Percentiles rank a stretch among this genome's conserved stretches.
Evolutionary conservation across 2,797 vertebrate species (phyloP).

Genomic region (Sphaeramia orbicularis): DNA sequence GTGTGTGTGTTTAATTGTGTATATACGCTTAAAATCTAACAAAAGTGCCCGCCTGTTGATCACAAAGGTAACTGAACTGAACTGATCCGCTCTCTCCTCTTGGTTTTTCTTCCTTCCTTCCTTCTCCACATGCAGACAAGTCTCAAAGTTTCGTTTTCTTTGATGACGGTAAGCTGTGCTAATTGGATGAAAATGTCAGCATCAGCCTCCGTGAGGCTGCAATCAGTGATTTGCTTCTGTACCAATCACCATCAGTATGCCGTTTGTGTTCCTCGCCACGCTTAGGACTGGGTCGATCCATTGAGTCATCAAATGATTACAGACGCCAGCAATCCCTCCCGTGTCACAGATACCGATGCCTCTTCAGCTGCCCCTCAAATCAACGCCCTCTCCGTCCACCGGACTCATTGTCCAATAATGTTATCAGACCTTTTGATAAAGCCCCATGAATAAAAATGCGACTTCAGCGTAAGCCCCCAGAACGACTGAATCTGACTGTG

Average conservation of each 20-base stretch:
- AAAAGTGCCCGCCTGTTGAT: slow-evolving; percentile 41
- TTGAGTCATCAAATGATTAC: slow-evolving; percentile 74
- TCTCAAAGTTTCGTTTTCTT: slow-evolving; percentile 88
- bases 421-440: slow-evolving; percentile 23
- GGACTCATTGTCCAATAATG: slow-evolving; percentile 27
- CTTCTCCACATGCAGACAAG: slow-evolving; percentile 81
- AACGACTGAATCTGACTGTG: slow-evolving; percentile 1
- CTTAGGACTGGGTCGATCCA: slow-evolving; percentile 78
- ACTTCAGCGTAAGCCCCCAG: slow-evolving; percentile 1
- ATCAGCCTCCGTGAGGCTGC: slow-evolving; percentile 65
- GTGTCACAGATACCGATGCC: slow-evolving; percentile 63
- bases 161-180: slow-evolving; percentile 88
- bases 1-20: slow-evolving; percentile 4
- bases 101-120: slow-evolving; percentile 42
- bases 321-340: slow-evolving; percentile 42
- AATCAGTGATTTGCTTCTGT: slow-evolving; percentile 74
- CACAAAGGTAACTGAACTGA: slow-evolving; percentile 63
- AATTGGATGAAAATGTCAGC: slow-evolving; percentile 80
- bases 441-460: not conserved
- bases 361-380: slow-evolving; percentile 63
- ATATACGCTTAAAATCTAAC: slow-evolving; percentile 12
- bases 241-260: slow-evolving; percentile 78
- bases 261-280: slow-evolving; percentile 56
- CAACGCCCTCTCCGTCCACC: slow-evolving; percentile 34
- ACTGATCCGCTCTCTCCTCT: slow-evolving; percentile 52